Evolutionary conservation across 2,888 invertebrate species (phyloP).

Genomic region (Trisateles emortualis): DNA sequence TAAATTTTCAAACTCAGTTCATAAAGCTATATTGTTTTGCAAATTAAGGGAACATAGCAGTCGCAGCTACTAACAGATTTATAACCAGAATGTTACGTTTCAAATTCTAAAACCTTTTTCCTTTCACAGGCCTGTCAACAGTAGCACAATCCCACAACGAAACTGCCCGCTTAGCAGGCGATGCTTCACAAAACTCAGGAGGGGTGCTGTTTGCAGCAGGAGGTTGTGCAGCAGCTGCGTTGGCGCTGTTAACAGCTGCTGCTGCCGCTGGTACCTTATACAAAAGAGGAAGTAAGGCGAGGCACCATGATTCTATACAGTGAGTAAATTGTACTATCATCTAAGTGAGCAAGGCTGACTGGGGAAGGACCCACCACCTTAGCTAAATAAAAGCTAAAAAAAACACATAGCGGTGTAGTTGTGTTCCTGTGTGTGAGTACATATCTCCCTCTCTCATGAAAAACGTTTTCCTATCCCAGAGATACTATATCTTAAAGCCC

Average conservation of each 20-base stretch:
- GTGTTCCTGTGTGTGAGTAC: no score
- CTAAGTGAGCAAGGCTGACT: no score
- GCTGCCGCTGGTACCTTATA: constrained; percentile 90
- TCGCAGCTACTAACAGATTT: no score
- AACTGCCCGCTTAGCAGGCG: constrained; percentile 90
- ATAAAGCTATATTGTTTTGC: no score
- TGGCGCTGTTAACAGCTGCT: constrained; percentile 89
- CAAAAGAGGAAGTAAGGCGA: constrained; percentile 89
- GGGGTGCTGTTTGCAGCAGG: constrained; percentile 93
- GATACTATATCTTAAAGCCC: no score
- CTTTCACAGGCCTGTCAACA: constrained; percentile 69
- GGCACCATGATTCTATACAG: constrained; percentile 90
- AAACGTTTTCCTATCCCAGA: no score
- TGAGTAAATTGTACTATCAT: constrained; percentile 64
- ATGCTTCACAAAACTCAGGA: constrained; percentile 88
- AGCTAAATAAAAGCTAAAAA: no score
- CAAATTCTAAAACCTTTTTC: neutral
- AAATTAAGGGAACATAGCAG: no score
- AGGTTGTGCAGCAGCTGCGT: constrained; percentile 92
- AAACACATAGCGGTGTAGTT: no score
- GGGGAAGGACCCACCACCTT: no score
- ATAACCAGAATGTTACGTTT: neutral
- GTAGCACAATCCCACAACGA: constrained; percentile 89
- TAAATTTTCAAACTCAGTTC: no score
- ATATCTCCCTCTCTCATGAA: no score